Evolutionary conservation across 2,797 vertebrate genomes (phyloP), one percentile per base, ranked within the genome.

Genomic region (Xenops minutus): DNA sequence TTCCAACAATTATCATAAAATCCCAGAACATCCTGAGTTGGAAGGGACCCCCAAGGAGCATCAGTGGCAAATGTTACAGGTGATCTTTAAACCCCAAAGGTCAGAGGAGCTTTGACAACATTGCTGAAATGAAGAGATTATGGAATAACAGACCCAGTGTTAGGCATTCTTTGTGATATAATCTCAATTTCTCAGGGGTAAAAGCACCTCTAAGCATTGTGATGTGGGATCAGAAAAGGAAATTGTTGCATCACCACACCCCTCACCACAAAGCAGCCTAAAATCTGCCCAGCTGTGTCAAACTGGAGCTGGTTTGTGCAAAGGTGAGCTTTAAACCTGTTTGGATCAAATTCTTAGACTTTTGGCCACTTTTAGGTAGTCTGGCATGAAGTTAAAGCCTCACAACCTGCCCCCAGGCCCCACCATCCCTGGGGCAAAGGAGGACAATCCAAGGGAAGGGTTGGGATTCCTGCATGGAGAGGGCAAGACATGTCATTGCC

Each of bases 161-260:
- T 19, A 37, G 51, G 5, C n/a, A 26, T 18, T 52, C 27, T 55
- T 73, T 39, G 73, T 49, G 34, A 34, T 27, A 17, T 7, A 52
- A 49, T 14, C 8, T 34, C 30, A 16, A 1, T 9, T 75, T 41
- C 26, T 52, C 2, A 48, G 13, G 18, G 16, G 9, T 29, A 56
- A 80, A 69, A 54, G 14, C 56, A 58, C 7, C 59, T 26, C 3
- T 46, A 24, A 34, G 6, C n/a, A 56, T 2, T n/a, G 4, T 6
- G 20, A 30, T 0, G 3, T 18, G 46, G 10, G 4, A 55, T 24
- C 14, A 17, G 32, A 32, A 61, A 36, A 18, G 63, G 24, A 61
- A 68, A 37, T 1, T 24, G 2, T 67, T 13, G 4, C 18, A 2
- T 62, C 26, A 7, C 23, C 32, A 15, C 13, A 30, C 1, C 0